These are phyloP conservation scores for Agrochola lychnidis DNA, from an alignment of 2,888 invertebrate genomes.

Conservation along the genomic window DNA sequence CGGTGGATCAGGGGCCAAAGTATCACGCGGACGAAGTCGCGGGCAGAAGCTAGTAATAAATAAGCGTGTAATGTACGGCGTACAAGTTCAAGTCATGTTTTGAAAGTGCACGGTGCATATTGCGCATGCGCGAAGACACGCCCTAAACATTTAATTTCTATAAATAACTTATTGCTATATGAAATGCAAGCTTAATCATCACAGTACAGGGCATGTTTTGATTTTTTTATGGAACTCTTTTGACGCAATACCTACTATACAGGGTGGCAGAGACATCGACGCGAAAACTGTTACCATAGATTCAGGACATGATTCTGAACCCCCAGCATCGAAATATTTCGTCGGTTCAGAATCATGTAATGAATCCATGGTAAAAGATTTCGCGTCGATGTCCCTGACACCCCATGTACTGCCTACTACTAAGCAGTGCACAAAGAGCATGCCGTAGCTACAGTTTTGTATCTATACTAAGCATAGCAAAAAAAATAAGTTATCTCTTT, in stretches of 20 bases:
- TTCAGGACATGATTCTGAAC: too few relatives aligned
- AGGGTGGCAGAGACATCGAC: too few relatives aligned
- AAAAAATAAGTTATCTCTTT: not conserved
- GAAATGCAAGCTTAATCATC: not conserved
- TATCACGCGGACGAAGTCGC: too few relatives aligned
- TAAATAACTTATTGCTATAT: not conserved
- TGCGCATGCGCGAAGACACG: conserved; percentile 4
- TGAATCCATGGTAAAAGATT: too few relatives aligned
- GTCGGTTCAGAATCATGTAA: too few relatives aligned
- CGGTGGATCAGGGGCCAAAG: too few relatives aligned
- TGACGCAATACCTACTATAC: not conserved
- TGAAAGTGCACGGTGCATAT: not conserved
- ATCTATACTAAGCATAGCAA: not conserved
- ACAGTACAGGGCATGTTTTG: not conserved
- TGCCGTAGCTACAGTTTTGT: not conserved
- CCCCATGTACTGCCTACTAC: not conserved
- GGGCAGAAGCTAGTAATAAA: too few relatives aligned
- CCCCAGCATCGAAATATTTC: too few relatives aligned
- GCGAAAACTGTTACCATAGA: too few relatives aligned
- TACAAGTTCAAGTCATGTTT: too few relatives aligned
- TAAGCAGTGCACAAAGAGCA: not conserved
- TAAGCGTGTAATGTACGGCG: not conserved
- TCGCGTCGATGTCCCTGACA: too few relatives aligned
- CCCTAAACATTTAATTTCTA: not conserved
- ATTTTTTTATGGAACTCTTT: not conserved